Evolutionary conservation across 2,797 vertebrate genomes (phyloP).

Genomic region (Perodicticus potto): DNA sequence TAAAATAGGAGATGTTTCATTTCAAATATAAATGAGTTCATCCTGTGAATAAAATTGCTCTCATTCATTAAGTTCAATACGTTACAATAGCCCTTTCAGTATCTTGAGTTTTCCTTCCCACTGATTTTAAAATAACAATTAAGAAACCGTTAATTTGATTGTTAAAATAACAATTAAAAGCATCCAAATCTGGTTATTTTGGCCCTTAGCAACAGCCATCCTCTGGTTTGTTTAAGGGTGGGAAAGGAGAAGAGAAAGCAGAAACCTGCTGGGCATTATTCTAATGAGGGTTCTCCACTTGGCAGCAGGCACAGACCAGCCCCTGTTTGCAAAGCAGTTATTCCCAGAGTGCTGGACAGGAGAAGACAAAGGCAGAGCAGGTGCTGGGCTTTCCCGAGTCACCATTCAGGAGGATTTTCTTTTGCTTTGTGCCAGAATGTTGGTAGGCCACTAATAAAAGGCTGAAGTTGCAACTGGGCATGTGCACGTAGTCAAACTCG

Average conservation of each 20-base stretch:
- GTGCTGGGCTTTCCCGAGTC: neutral
- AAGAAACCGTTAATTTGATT: constrained; percentile 13
- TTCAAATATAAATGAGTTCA: neutral
- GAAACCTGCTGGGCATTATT: constrained; percentile 41
- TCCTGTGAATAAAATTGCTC: neutral
- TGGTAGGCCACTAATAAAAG: neutral
- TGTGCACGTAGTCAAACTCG: neutral
- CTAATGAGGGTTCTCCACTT: constrained; percentile 36
- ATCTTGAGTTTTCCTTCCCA: constrained; percentile 16
- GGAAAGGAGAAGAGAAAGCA: constrained; percentile 64
- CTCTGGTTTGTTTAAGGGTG: constrained; percentile 25
- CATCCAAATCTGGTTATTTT: neutral
- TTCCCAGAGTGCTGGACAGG: constrained; percentile 26
- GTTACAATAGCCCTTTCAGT: neutral
- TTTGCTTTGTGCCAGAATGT: neutral
- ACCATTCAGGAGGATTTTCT: neutral
- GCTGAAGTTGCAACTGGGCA: neutral
- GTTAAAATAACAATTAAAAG: constrained; percentile 25
- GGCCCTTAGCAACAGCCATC: constrained; percentile 39
- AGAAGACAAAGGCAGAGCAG: constrained; percentile 15
- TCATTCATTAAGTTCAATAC: neutral
- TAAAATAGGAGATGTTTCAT: neutral
- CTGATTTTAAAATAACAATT: neutral
- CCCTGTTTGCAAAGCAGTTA: neutral
- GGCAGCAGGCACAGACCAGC: neutral